Evolutionary conservation across 2,113 vertebrate genomes (phyloP), one percentile per base, ranked within the genome.

Genomic region (Oceanites oceanicus): DNA sequence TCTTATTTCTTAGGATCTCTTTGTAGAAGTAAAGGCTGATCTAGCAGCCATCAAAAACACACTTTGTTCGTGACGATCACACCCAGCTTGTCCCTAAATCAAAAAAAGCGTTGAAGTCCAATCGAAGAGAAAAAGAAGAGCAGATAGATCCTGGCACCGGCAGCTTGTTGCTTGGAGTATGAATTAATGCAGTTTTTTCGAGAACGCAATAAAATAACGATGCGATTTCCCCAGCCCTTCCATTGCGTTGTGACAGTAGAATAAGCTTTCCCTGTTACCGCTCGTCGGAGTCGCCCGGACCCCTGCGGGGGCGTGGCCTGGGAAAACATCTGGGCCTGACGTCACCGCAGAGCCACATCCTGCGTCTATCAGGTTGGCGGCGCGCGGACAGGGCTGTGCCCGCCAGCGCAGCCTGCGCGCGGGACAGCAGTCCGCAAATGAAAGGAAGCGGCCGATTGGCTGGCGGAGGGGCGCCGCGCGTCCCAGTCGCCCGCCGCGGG

Each of bases 241-340:
- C 97, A 95, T 96, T 4, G 95, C 98, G 96, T 82, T 27, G 96
- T 98, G 97, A 97, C 97, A 95, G 97, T 58, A 67, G 92, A 66
- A 62, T 56, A 32, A 79, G 77, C 97, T 56, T 86, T 96, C 93
- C 94, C 96, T 96, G 97, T 92, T 94, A 96, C 21, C 94, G 97
- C 94, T 92, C 89, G 92, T 88, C 96, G 93, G 96, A 96, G 97
- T 70, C 96, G 95, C 95, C 92, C 96, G 96, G 88, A 94, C 82
- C 94, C 93, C 94, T 74, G 83, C 75, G 97, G 97, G 98, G 98
- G 98, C 96, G 97, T 90, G 98, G 96, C 80, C 91, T 84, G 94
- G 89, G 86, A 21, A 88, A 97, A 98, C 98, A 98, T 98, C 98
- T 98, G 98, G 97, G 55, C 78, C 91, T 97, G 98, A 98, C 97